Base-by-base conservation (phyloP, 2,113 vertebrate genomes). In the Rhinolophus ferrumequinum region DNA sequence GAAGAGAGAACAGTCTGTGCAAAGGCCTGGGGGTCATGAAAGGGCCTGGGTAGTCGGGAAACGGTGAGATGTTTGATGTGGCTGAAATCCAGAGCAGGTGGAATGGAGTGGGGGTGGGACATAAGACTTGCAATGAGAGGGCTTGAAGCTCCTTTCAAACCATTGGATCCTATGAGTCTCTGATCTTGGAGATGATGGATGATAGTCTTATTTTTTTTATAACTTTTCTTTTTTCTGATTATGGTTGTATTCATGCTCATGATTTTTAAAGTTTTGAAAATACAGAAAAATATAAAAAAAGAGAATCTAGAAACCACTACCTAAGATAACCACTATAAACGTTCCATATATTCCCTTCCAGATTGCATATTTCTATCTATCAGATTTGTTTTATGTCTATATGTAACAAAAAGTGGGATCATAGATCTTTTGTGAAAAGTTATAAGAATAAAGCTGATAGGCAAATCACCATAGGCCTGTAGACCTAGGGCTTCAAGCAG, bases 181-280 rank as follows among this genome's bases (percentile, higher is more conserved):
- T 86, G 35, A 81, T 87, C 26, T 66, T 91, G 67, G 41, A 77
- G n/a, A 86, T n/a, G 5, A 30, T 67, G 8, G 72, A 41, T 77
- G 14, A 81, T 44, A 19, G 2, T 50, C 50, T 81, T 60, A 73
- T 21, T 81, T 82, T 56, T 80, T 95, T 66, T 50, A 80, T 44
- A 60, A 88, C 21, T 7, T 33, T 88, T 7, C 24, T 88, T 85
- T 70, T 54, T 93, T 44, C 33, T 94, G 54, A 75, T 93, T 89
- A 26, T 83, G 18, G 22, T 30, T 87, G 4, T 72, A 19, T 88
- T n/a, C 13, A 67, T 88, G 18, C 13, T 76, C 50, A 67, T 54
- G 35, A 80, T 81, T 80, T 76, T 64, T 66, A 84, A 84, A 94
- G 33, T 44, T 72, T 91, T 81, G 30, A 50, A 97, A 96, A 89